Base-by-base conservation (phyloP, 2,113 vertebrate genomes). In the Sprattus sprattus region DNA sequence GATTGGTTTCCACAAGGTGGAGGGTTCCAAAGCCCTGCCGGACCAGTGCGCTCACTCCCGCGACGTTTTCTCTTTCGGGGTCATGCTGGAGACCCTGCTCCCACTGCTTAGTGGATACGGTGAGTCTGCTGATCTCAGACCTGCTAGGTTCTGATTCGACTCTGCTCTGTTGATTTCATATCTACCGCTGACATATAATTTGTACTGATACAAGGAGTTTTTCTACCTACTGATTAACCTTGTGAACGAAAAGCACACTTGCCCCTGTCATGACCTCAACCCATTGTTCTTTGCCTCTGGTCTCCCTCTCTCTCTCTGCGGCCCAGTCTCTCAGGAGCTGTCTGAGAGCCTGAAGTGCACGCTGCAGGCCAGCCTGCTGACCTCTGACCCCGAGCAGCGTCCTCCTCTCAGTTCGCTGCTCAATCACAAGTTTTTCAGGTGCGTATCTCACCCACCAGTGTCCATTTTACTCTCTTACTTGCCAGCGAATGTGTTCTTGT, bases 371-470 rank as follows among this genome's bases (percentile, higher is more conserved):
- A 90, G 95, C 3, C 88, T 97, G 89, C 93, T 98, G 91, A 96
- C 95, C 88, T 94, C 97, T 81, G 94, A 95, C 86, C 96, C 97
- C 0, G 86, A 92, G 32, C 92, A 92, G 82, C 96, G 98, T 78
- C 95, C 95, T 0, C 90, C 95, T 0, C 94, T 99, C 87, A 94
- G 95, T 89, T 95, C 92, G 84, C 93, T 99, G 81, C 85, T 99
- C 81, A 95, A 94, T 87, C 98, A 99, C 0, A 94, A 96, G 71
- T 98, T 98, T 92, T 99, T 99, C 95, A 97, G 97, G 98, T 99
- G 89, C 86, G 95, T 8, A 4, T 84, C 22, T 39, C 11, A 4
- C 64, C 87, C 16, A 8, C 39, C 83, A 22, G 52, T 57, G n/a
- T 32, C 25, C 6, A 67, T 28, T 67, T 1, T 13, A 60, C 6